Conservation (phyloP, 2,888 invertebrate genomes). For the Drosophila prolongata region DNA sequence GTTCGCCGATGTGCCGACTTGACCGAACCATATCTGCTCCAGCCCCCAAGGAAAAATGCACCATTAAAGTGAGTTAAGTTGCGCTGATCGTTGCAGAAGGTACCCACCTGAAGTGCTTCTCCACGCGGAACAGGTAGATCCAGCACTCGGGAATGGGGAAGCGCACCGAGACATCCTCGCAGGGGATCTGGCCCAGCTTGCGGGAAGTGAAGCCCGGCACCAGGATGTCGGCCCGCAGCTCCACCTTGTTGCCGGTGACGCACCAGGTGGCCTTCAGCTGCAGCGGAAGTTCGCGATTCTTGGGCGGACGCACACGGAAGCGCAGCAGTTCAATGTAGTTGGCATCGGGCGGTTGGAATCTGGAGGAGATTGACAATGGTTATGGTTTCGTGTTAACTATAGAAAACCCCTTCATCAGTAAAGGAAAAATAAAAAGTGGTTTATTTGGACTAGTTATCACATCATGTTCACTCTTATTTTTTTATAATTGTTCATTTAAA, state of each 20-base stretch:
- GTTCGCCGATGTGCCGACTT: conserved; percentile 95
- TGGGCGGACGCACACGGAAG: conserved; percentile 97
- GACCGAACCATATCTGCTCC: conserved; percentile 94
- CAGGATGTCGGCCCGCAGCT: conserved; percentile 96
- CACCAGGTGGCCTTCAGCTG: conserved; percentile 96
- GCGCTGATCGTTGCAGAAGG: rapidly evolving
- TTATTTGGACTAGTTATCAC: no score
- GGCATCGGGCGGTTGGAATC: conserved; percentile 98
- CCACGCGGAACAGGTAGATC: conserved; percentile 99
- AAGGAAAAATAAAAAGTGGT: no score
- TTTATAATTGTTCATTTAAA: no score
- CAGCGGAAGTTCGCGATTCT: conserved; percentile 97
- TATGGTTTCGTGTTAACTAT: not conserved
- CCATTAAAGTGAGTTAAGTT: not conserved
- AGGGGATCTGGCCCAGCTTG: conserved; percentile 97
- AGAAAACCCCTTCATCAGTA: no score
- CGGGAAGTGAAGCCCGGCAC: conserved; percentile 98
- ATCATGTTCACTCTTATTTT: no score
- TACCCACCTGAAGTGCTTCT: conserved; percentile 93
- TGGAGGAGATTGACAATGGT: conserved; percentile 78
- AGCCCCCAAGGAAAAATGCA: not conserved
- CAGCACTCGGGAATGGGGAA: conserved; percentile 99
- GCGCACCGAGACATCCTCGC: conserved; percentile 97
- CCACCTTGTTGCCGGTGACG: conserved; percentile 95
- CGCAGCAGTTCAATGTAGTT: conserved; percentile 98